These are phyloP conservation scores for Rhynchomys soricoides DNA, from an alignment of 2,113 vertebrate species.

Conservation along the genomic window DNA sequence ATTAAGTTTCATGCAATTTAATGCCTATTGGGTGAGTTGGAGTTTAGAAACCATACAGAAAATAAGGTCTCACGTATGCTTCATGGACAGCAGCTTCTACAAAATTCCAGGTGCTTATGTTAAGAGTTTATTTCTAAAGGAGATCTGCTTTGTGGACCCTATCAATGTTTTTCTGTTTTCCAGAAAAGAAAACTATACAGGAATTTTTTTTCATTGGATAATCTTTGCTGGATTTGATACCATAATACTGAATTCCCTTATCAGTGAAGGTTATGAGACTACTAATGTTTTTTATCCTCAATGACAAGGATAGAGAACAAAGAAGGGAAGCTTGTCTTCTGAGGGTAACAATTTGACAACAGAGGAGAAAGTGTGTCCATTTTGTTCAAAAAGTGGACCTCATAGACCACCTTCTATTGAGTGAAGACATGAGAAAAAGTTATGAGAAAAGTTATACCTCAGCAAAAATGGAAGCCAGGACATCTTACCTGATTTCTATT, in stretches of 20 bases:
- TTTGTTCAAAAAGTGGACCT: neutral
- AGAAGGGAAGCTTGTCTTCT: neutral
- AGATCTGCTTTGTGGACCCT: neutral
- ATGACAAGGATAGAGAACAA: neutral
- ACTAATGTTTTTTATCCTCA: conserved; percentile 24
- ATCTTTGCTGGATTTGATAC: neutral
- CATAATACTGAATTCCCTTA: neutral
- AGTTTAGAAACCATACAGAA: conserved; percentile 23
- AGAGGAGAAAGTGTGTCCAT: neutral
- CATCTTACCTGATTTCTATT: neutral
- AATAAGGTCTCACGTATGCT: neutral
- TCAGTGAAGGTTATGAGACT: neutral
- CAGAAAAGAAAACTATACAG: neutral
- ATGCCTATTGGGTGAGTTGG: neutral
- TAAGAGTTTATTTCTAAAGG: neutral
- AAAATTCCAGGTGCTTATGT: conserved; percentile 33
- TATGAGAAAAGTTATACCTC: neutral
- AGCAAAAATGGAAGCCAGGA: neutral
- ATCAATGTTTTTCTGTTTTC: conserved; percentile 12
- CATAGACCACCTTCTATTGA: neutral
- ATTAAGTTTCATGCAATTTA: neutral
- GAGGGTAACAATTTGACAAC: neutral
- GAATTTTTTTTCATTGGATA: neutral
- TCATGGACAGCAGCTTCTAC: neutral
- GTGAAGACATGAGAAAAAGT: conserved; percentile 16